Evolutionary conservation across 2,888 invertebrate species (phyloP), one percentile per base, ranked within the genome.

Genomic region (Drosophila dives): DNA sequence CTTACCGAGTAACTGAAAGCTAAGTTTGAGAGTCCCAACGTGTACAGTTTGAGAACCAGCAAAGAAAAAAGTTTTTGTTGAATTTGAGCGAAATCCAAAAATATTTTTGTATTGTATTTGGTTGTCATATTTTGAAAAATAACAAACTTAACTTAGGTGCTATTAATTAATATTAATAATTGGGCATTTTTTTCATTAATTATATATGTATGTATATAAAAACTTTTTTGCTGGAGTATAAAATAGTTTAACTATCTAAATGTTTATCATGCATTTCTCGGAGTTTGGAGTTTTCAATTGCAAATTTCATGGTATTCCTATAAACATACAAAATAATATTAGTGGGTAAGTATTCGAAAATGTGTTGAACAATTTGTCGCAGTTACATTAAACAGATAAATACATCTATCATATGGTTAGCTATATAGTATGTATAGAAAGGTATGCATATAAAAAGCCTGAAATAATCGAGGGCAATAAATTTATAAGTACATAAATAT

Each of bases 141-240:
- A 86, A 84, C 87, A 86, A 86, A 86, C 76, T 89, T 80, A 86
- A 79, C 78, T 86, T 86, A 86, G 75, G 83, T 86, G 87, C 87
- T 82, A 78, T 71, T 69, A 81, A 72, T 81, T 69, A 77, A 51
- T 63, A 62, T 78, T 68, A 68, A 66, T 72, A 74, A 72, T 78
- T 78, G 58, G 54, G 53, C 42, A 6, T 72, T 60, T 29, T 55
- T 29, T 20, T 53, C 42, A 11, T 42, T 45, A 20, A 20, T 42
- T 38, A 29, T 29, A 29, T 54, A 36, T 54, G 53, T 48, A 64
- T 79, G 56, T 78, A 74, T 80, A 80, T 72, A 81, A 82, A 85
- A 86, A 80, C 75, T 77, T 77, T 81, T 69, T 84, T 79, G 59
- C 62, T 49, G 77, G 62, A 72, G 64, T 78, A 80, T 66, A 75